Base-by-base conservation (phyloP, 23 tunicate genomes). In the Halocynthia roretzi region DNA sequence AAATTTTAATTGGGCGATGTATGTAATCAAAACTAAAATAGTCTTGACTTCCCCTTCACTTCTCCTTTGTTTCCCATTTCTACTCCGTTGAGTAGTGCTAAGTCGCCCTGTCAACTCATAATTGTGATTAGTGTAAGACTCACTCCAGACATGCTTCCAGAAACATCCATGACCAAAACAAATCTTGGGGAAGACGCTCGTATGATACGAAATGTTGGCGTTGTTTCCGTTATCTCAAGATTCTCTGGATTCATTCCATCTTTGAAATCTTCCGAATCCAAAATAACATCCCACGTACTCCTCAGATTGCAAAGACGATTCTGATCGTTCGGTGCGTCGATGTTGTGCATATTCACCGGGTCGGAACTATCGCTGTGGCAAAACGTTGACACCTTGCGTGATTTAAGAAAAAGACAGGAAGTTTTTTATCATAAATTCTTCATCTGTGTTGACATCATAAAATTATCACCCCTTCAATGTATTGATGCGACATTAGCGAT, bases 231-330 rank as follows among this genome's bases (percentile, higher is more conserved):
- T n/a, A 17, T 54, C 6, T 15, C n/a, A 0, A 31, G n/a, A 8
- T 48, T 52, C 10, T 80, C 80, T 15, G 71, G 71, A 48, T 82
- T 82, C 44, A 31, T 31, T 11, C 63, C 52, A 4, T 40, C 72
- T 6, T 50, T 64, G 55, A 82, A 82, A 71, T 82, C 86, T 7
- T 23, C 23, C 20, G 86, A 72, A 6, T 82, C 63, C 80, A 82
- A 60, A 17, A 83, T 69, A 19, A 83, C 87, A 19, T 68, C 81
- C 87, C 87, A 76, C 10, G 81, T 68, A 77, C 81, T 83, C 44
- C 65, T 61, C 51, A 68, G 72, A n/a, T 83, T 63, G 21, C 81
- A 83, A 6, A 76, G 58, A 6, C 81, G 57, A 23, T 76, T 76
- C 20, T 83, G 81, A 17, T 76, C 70, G 62, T 76, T 76, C 48